These are phyloP conservation scores for Garrulus glandarius DNA, from an alignment of 2,797 vertebrate species.

Conservation along the genomic window DNA sequence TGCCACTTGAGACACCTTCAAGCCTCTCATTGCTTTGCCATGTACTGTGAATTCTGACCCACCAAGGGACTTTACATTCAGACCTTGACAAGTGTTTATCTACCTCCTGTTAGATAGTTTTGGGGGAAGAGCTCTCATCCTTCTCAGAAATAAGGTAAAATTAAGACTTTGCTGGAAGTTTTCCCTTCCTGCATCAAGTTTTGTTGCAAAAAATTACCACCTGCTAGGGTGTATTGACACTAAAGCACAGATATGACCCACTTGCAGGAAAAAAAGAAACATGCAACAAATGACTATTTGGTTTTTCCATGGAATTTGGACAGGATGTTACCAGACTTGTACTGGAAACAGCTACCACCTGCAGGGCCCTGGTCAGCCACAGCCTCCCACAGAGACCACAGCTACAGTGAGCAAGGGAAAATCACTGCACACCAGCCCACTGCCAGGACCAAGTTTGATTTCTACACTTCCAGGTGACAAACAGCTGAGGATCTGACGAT, in stretches of 20 bases:
- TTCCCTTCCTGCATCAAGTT: neutral
- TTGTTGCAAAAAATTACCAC: neutral
- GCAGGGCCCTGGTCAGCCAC: neutral
- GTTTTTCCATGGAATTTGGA: neutral
- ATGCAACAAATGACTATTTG: neutral
- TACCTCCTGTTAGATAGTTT: neutral
- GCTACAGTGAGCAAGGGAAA: neutral
- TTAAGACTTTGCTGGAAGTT: neutral
- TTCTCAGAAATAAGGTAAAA: neutral
- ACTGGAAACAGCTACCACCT: neutral
- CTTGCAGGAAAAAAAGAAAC: neutral
- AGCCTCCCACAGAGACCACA: neutral
- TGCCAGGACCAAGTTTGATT: neutral
- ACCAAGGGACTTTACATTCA: neutral
- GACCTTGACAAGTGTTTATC: conserved; percentile 4
- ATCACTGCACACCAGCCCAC: neutral
- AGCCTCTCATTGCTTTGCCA: neutral
- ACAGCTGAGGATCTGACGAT: neutral
- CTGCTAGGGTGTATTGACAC: neutral
- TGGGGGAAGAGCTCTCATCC: neutral
- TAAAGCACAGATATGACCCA: neutral
- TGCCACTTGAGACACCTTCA: neutral
- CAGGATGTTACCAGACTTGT: neutral
- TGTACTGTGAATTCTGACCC: neutral
- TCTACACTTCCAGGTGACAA: neutral